Conservation (phyloP, 64 coral and sea anemone species). For the Pocillopora damicornis region DNA sequence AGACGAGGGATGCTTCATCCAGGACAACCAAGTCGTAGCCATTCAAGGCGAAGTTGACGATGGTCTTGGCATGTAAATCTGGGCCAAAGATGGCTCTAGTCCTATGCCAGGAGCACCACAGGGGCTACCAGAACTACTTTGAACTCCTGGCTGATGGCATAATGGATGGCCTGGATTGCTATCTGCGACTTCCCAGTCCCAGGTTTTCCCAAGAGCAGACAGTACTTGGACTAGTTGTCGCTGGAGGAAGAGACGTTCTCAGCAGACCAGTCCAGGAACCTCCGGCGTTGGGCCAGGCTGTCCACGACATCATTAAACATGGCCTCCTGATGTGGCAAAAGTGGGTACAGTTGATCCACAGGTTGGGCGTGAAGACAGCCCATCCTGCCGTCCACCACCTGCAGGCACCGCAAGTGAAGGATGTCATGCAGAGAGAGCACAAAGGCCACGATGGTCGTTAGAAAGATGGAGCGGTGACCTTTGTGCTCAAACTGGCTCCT, state of each 20-base stretch:
- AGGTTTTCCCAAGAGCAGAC: constrained; percentile 9
- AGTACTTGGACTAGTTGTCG: not conserved
- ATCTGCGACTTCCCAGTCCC: constrained; percentile 44
- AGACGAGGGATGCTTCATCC: constrained; percentile 54
- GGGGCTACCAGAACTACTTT: constrained; percentile 4
- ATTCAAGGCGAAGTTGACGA: constrained; percentile 3
- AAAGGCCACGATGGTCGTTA: constrained; percentile 13
- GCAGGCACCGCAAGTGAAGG: not conserved
- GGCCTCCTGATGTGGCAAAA: no score
- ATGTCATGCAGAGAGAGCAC: not conserved
- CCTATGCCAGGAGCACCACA: not conserved
- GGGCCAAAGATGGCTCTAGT: not conserved
- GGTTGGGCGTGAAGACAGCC: no score
- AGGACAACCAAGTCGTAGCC: constrained; percentile 35
- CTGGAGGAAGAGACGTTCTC: no score
- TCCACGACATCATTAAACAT: no score
- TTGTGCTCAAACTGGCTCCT: not conserved
- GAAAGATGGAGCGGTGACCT: not conserved
- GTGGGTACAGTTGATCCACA: not conserved
- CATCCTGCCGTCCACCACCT: not conserved
- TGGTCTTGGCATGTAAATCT: not conserved
- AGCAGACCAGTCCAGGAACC: not conserved
- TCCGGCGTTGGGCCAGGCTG: not conserved
- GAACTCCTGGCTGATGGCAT: not conserved
- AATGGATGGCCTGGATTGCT: not conserved